These are phyloP conservation scores for Apoda limacodes DNA, from an alignment of 2,888 invertebrate genomes.

Conservation along the genomic window DNA sequence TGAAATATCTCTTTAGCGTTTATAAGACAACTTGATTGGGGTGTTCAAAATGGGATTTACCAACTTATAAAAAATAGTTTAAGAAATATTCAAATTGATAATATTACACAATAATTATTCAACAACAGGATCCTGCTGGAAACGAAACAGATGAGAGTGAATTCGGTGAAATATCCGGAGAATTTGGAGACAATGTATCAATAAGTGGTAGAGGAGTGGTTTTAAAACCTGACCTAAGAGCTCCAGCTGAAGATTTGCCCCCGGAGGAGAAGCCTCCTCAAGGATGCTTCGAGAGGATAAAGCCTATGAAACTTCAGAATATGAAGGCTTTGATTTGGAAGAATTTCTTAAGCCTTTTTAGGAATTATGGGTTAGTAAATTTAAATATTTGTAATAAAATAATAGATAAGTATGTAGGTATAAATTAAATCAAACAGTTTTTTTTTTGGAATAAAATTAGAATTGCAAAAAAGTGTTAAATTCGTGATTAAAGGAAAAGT, in stretches of 20 bases:
- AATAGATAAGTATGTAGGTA: no score
- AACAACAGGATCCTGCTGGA: constrained; percentile 72
- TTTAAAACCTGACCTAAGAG: constrained; percentile 57
- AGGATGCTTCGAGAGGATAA: constrained; percentile 67
- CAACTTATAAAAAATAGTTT: no score
- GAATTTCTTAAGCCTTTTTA: constrained; percentile 87
- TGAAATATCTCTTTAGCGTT: no score
- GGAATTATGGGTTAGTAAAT: constrained; percentile 82
- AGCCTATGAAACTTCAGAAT: constrained; percentile 76
- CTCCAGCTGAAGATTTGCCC: constrained; percentile 72
- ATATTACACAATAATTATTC: no score
- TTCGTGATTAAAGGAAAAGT: no score
- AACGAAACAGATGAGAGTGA: constrained; percentile 77
- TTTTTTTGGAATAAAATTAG: no score
- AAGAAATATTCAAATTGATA: no score
- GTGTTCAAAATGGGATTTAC: no score
- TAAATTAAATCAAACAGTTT: no score
- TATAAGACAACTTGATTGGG: no score
- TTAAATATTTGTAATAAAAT: no score
- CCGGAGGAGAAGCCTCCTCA: constrained; percentile 74
- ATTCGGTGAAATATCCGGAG: constrained; percentile 84
- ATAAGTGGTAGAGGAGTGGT: constrained; percentile 77
- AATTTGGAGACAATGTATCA: constrained; percentile 88
- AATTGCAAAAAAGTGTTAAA: no score
- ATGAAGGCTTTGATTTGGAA: constrained; percentile 90